Base-by-base conservation (phyloP, 2,797 vertebrate species). In the Oreortyx pictus region DNA sequence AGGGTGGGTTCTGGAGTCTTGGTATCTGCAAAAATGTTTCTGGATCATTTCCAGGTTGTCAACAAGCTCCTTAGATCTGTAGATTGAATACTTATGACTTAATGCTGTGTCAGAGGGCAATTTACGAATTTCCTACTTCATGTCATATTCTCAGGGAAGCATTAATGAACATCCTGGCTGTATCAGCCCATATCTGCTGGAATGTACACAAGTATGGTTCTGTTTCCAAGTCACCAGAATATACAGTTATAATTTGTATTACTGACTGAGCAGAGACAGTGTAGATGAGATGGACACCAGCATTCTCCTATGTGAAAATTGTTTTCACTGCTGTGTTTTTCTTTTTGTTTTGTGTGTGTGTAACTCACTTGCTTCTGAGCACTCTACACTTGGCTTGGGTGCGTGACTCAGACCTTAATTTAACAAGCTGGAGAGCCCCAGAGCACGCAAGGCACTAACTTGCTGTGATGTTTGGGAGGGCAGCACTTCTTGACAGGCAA, bases 1-100 rank as follows among this genome's bases (percentile, higher is more conserved):
- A 90, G 44, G 70, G 70, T 44, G 66, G 33, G 18, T 74, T 83
- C 84, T 79, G 39, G 10, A 6, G 37, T 64, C 77, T 39, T 86
- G 64, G 90, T 89, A 82, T 83, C 33, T 71, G 41, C 27, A 81
- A n/a, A 95, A 89, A 56, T 56, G 70, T 81, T 93, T 93, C 82
- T 92, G 92, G 70, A 93, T 75, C 27, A 24, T 67, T 90, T 90
- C 47, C 70, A 94, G 70, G 62, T 80, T 81, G 70, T 93, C 86
- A 94, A 76, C 82, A 92, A 79, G 56, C 11, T 86, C 41, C 85
- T 89, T 65, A 90, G 91, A 83, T n/a, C 68, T 78, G 75, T 92
- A 76, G 78, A 77, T 77, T 60, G 90, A 94, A 87, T 56, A 85
- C 62, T 82, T 61, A 62, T 65, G 54, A 74, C 41, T 91, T 85